Conservation (phyloP, 2,797 vertebrate species). For the Melanotaenia pygmaea region DNA sequence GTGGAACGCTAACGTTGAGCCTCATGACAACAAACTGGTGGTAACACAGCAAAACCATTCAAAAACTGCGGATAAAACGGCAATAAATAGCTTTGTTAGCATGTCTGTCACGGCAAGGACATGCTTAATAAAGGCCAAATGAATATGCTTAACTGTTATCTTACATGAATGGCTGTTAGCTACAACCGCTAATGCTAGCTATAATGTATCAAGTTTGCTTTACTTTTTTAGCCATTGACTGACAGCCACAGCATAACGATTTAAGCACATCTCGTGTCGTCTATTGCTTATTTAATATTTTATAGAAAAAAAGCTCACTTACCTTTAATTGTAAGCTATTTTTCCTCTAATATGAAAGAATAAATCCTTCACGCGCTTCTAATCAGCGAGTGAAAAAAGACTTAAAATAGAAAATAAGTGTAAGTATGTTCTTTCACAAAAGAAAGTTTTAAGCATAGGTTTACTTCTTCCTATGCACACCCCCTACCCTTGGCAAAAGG, state of each 20-base stretch:
- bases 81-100: fast-evolving
- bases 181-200: slow-evolving; percentile 44
- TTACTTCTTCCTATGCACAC: slow-evolving; percentile 79
- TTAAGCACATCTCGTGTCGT: fast-evolving
- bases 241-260: no score
- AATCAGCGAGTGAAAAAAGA: slow-evolving; percentile 38
- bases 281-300: background rate
- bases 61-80: background rate
- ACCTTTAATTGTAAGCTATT: slow-evolving; percentile 66
- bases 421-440: slow-evolving; percentile 70
- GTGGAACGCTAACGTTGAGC: slow-evolving; percentile 9
- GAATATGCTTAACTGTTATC: slow-evolving; percentile 5
- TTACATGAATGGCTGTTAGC: slow-evolving; percentile 18
- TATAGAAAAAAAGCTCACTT: slow-evolving; percentile 33
- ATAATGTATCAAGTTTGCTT: background rate
- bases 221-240: fast-evolving
- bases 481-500: slow-evolving; percentile 85
- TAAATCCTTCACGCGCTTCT: slow-evolving; percentile 22
- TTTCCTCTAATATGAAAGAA: slow-evolving; percentile 14
- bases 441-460: slow-evolving; percentile 81
- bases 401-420: slow-evolving; percentile 51
- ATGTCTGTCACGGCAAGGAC: fast-evolving
- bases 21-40: background rate
- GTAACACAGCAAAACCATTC: fast-evolving
- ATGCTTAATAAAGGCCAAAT: background rate